These are phyloP conservation scores for Lasioglossum lativentre DNA, from an alignment of 2,888 invertebrate species.

Conservation along the genomic window DNA sequence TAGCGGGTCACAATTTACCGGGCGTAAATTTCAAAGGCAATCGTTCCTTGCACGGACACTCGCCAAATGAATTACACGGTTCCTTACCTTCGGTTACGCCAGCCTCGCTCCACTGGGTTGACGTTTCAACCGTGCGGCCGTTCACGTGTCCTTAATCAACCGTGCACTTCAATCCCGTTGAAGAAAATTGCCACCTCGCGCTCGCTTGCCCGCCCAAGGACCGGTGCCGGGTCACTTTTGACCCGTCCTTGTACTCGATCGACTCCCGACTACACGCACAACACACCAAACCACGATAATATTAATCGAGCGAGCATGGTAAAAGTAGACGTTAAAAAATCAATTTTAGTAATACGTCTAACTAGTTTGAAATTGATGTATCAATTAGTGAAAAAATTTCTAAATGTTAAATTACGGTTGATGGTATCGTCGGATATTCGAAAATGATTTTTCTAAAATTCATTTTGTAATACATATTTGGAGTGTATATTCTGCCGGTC, in stretches of 20 bases:
- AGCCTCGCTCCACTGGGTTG: background rate
- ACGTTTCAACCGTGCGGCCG: background rate
- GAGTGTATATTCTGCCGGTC: background rate
- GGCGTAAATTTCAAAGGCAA: constrained; percentile 46
- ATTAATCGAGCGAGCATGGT: background rate
- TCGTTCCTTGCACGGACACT: constrained; percentile 42
- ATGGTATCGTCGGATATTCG: background rate
- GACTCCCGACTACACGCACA: background rate
- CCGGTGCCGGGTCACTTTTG: background rate
- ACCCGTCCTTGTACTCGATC: background rate
- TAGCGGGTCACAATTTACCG: constrained; percentile 30
- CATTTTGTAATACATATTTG: background rate
- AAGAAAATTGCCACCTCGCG: background rate
- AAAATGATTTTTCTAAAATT: no score
- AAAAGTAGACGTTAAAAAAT: no score
- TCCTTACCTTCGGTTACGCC: constrained; percentile 26
- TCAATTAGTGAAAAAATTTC: background rate
- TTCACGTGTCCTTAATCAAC: background rate
- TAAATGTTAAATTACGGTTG: background rate
- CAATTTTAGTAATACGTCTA: no score
- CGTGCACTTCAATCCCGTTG: background rate
- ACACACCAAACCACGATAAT: background rate
- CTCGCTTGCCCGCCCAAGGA: background rate
- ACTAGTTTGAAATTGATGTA: no score
- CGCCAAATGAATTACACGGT: constrained; percentile 37